Conservation (phyloP, 2,797 vertebrate genomes). For the Pseudomugil gertrudae region DNA sequence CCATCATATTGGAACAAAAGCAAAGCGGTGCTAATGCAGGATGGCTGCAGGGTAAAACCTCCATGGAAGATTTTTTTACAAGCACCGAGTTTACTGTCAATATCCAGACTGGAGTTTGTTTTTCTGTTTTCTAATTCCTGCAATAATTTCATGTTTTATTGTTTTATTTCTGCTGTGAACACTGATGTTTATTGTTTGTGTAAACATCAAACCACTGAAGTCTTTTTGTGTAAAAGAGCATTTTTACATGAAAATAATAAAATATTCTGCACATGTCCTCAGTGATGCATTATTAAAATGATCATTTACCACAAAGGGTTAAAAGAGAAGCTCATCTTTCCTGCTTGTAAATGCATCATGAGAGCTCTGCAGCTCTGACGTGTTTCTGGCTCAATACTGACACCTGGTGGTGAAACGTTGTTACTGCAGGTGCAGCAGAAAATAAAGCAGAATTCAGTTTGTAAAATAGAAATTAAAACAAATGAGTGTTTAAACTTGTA, state of each 20-base stretch:
- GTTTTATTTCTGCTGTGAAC: not conserved
- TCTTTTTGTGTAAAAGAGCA: not conserved
- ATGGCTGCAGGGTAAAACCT: conserved; percentile 34
- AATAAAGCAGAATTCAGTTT: not conserved
- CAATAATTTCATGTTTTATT: not conserved
- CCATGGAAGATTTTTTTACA: conserved; percentile 4
- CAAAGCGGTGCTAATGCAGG: conserved; percentile 13
- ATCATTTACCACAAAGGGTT: conserved; percentile 32
- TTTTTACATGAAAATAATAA: not conserved
- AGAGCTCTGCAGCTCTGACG: conserved; percentile 25
- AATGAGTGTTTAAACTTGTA: not conserved
- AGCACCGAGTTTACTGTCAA: conserved; percentile 9
- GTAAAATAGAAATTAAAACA: not conserved
- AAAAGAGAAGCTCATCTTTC: conserved; percentile 32
- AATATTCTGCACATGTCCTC: not conserved
- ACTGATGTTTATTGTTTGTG: not conserved
- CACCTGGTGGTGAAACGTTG: conserved; percentile 18
- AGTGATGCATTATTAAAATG: not conserved
- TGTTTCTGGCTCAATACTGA: conserved; percentile 24
- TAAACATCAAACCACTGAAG: not conserved
- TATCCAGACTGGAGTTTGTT: not conserved
- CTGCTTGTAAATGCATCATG: conserved; percentile 17
- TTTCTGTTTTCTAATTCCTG: not conserved
- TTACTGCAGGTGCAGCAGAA: not conserved
- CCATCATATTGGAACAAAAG: not conserved